These are phyloP conservation scores for Xenopus laevis DNA, from an alignment of 2,113 vertebrate genomes.

Conservation along the genomic window DNA sequence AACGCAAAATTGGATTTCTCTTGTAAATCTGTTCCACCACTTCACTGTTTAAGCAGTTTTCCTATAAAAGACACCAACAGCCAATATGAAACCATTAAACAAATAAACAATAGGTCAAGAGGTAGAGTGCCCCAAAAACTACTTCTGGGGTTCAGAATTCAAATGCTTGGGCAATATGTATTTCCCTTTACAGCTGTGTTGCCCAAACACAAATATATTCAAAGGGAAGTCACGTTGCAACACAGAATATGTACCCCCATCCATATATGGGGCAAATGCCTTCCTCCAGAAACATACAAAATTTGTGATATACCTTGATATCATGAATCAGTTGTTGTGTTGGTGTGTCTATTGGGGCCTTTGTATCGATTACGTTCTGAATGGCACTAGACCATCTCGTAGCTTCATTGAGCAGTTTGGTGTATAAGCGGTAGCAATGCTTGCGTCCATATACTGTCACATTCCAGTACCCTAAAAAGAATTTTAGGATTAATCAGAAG, in stretches of 20 bases:
- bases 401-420: conserved; percentile 89
- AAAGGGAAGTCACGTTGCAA: no score
- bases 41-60: conserved; percentile 90
- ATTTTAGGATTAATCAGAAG: no score
- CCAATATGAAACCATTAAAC: no score
- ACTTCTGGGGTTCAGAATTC: no score
- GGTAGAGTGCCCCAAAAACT: no score
- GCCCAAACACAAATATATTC: no score
- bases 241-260: no score
- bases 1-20: conserved; percentile 93
- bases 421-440: conserved; percentile 89
- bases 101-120: no score
- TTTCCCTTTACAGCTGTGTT: no score
- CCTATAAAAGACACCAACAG: conserved; percentile 59
- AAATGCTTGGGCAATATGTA: no score
- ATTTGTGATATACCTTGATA: conserved; percentile 77
- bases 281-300: no score
- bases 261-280: no score
- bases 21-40: conserved; percentile 96
- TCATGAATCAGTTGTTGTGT: conserved; percentile 95
- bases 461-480: conserved; percentile 85
- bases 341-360: conserved; percentile 89
- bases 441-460: conserved; percentile 88
- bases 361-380: background rate
- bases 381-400: conserved; percentile 82